These are phyloP conservation scores for Ptilonorhynchus violaceus DNA, from an alignment of 2,113 vertebrate genomes.

Conservation along the genomic window DNA sequence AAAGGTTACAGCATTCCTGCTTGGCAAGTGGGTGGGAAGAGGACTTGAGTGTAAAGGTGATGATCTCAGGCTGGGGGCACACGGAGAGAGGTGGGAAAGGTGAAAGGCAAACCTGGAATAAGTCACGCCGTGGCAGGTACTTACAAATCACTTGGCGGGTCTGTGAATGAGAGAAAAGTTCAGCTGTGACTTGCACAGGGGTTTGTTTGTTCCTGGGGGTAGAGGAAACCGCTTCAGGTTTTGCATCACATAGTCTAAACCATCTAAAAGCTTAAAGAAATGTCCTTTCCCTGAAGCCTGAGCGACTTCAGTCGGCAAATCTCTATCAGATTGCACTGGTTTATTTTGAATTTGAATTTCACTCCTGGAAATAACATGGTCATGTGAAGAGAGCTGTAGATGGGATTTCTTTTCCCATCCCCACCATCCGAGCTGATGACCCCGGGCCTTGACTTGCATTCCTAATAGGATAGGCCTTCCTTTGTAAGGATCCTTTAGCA, in stretches of 20 bases:
- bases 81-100: not conserved
- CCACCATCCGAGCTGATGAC: not conserved
- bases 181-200: not conserved
- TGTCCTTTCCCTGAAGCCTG: not conserved
- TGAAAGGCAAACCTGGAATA: not conserved
- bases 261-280: not conserved
- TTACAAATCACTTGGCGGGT: not conserved
- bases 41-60: not conserved
- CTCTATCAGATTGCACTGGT: not conserved
- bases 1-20: not conserved
- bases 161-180: rapidly evolving
- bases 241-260: not conserved
- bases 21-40: not conserved
- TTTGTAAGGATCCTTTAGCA: constrained; percentile 29
- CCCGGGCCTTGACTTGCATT: constrained; percentile 41
- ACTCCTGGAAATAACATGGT: not conserved
- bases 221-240: not conserved
- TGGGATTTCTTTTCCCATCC: not conserved
- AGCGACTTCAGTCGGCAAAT: not conserved
- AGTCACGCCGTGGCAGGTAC: rapidly evolving
- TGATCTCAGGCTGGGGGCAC: not conserved
- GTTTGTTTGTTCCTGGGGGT: not conserved
- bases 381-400: not conserved
- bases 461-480: constrained; percentile 28
- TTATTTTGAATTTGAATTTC: constrained; percentile 17